Conservation (phyloP, 2,888 invertebrate genomes). For the Sympetrum striolatum region DNA sequence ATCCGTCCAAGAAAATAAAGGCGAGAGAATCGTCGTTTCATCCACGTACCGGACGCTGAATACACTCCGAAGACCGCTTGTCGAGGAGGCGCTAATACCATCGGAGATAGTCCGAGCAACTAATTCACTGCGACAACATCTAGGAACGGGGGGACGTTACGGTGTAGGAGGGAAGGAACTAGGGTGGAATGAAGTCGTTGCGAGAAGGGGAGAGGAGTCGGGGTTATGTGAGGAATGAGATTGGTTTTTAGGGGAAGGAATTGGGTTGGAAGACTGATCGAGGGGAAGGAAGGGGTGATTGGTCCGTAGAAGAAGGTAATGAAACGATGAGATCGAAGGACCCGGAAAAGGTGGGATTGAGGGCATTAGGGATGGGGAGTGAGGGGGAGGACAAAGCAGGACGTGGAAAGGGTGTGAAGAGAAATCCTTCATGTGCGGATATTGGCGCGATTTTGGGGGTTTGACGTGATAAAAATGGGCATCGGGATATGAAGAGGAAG, state of each 20-base stretch:
- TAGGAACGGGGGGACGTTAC: background rate
- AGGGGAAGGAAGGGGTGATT: background rate
- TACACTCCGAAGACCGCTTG: background rate
- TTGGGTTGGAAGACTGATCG: background rate
- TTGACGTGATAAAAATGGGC: background rate
- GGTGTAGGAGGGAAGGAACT: background rate
- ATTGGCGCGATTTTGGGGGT: background rate
- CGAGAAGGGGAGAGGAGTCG: background rate
- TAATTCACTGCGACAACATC: constrained; percentile 23
- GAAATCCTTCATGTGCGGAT: background rate
- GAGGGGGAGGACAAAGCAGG: background rate
- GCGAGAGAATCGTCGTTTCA: no score
- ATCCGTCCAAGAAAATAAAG: no score
- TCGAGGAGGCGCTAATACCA: background rate
- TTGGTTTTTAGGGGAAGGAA: background rate
- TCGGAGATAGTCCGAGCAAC: background rate
- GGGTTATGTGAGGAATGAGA: constrained; percentile 26
- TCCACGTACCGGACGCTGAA: background rate
- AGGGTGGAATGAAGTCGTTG: background rate
- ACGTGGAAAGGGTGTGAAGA: background rate
- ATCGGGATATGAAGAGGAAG: background rate
- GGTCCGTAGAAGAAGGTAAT: constrained; percentile 20
- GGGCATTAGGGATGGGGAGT: background rate
- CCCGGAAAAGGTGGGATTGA: background rate
- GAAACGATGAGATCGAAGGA: constrained; percentile 22